Base-by-base conservation (phyloP, 1,140 invertebrate genomes). In the Medauroidea extradentata region DNA sequence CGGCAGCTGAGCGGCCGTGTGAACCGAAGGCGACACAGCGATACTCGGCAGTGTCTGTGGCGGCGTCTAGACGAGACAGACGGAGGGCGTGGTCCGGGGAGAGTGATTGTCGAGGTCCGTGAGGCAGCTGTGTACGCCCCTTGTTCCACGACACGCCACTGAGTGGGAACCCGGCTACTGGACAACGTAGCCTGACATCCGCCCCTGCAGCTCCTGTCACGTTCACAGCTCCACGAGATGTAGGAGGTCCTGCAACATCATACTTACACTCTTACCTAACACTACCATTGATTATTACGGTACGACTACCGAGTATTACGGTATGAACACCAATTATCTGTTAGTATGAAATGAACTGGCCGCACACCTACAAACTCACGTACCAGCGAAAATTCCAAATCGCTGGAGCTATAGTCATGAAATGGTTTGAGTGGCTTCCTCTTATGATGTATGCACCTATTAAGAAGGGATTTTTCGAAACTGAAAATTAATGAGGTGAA, bases 101-200 rank as follows among this genome's bases (percentile, higher is more conserved):
- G 14, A 90, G 75, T 53, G 78, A 73, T 66, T 85, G 83, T 64
- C 84, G 76, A 55, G 79, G 71, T 70, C 81, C 79, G 58, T 76
- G 70, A 7, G 78, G 78, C 39, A 81, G 66, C 18, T 69, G 67
- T 3, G 72, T 69, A 8, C 73, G 73, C 34, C 71, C 71, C 14
- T 73, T 69, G 27, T 75, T 79, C 84, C 86, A 88, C 27, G 76
- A 76, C 5, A 86, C 82, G 2, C 74, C 76, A 11, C 79, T 83
- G 58, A 94, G 85, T 5, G 93, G 92, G 75, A 89, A 92, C n/a
- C 93, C 93, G 8, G 90, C 89, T 59, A 93, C 93, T 58, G 91
- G 91, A 75, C 93, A 96, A 53, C 86, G 85, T 16, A 96, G 78
- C 48, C 83, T 82, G 42, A 91, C 80, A 68, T 88, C 84, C 42